Conservation (phyloP, 2,113 vertebrate species). For the Columba livia region DNA sequence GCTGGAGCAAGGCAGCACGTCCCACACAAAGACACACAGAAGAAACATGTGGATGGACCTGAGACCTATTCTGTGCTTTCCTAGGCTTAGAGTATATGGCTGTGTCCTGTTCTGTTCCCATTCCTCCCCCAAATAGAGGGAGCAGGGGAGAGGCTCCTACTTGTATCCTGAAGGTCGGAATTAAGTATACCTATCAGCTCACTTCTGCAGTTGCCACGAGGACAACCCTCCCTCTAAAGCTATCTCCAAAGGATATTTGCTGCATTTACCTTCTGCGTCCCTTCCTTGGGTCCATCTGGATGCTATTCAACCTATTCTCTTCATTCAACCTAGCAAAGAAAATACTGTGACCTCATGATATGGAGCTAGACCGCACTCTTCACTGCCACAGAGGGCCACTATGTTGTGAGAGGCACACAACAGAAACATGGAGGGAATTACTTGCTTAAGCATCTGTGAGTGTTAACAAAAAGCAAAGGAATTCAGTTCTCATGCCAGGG, state of each 20-base stretch:
- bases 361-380: rapidly evolving
- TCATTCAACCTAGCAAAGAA: neutral
- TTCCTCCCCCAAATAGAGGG: neutral
- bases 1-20: neutral
- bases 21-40: neutral
- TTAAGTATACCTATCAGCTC: neutral
- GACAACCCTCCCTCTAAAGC: neutral
- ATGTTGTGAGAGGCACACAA: neutral
- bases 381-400: neutral
- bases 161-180: no score
- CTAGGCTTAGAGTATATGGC: neutral
- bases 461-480: neutral
- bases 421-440: neutral
- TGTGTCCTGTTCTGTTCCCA: neutral
- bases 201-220: neutral
- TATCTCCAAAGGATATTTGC: neutral
- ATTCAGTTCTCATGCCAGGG: neutral
- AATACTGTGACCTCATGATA: neutral
- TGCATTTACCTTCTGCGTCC: neutral
- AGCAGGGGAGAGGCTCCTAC: neutral
- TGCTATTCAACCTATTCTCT: neutral
- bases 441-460: neutral
- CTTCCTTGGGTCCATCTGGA: neutral
- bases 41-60: neutral
- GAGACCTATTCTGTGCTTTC: neutral